Evolutionary conservation across 2,113 vertebrate genomes (phyloP), one percentile per base, ranked within the genome.

Genomic region (Anguilla rostrata): DNA sequence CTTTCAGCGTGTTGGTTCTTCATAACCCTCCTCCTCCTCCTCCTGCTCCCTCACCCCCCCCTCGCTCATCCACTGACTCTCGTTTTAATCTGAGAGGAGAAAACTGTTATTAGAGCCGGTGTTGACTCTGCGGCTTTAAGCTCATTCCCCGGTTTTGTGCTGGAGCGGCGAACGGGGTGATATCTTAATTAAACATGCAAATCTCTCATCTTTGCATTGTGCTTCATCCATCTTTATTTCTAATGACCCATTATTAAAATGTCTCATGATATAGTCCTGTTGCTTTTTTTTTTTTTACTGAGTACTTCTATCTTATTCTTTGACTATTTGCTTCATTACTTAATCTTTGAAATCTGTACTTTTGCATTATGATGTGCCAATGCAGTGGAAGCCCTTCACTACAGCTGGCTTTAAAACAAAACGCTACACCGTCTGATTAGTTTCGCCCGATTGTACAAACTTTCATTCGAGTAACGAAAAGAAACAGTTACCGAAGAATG

Each of bases 111-210:
- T 96, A 95, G 91, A 95, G 95, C 94, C 92, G 90, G 91, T 96
- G 95, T 97, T 97, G 97, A 97, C 96, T 97, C 96, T 96, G 93
- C 93, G 92, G 95, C 95, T 96, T 96, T 95, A 91, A 92, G 89
- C 93, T 91, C 88, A 86, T 89, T 91, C 90, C 92, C 94, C 92
- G 92, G 91, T 95, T 94, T 95, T 95, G 94, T 92, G 92, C 8
- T 91, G 91, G 90, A 91, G 92, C 85, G 20, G 34, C 9, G 22
- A 91, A 91, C 87, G 90, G 92, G 91, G 89, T 92, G 92, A 96
- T 95, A 93, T 93, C 84, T 93, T 96, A 96, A 97, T 96, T 96
- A 95, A 96, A 93, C 94, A 96, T 95, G 96, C 87, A 91, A 96
- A 96, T 96, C 94, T 91, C 87, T 90, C 93, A 95, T 96, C 93